Base-by-base conservation (phyloP, 2,113 vertebrate genomes). In the Platichthys flesus region DNA sequence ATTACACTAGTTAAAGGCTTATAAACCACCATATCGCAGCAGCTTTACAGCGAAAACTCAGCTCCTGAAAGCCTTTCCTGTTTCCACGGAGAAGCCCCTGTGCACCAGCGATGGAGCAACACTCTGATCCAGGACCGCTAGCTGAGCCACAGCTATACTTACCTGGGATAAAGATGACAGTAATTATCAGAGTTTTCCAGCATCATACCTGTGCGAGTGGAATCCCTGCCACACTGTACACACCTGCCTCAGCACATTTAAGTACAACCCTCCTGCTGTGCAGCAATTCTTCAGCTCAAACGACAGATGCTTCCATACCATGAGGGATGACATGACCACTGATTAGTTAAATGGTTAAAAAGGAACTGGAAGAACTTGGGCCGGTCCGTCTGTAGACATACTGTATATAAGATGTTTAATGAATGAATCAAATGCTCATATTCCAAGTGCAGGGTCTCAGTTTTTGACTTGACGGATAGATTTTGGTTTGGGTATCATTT, bases 141-240 rank as follows among this genome's bases (percentile, higher is more conserved):
- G 24, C 24, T 54, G 76, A 82, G 62, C 76, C 82, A 87, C 78
- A 89, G 71, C 83, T 92, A 91, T 93, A 93, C 90, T 94, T 95
- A 93, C 49, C 55, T 55, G 52, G 68, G 69, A 73, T 71, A 70
- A 84, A 74, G 88, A 94, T 93, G 79, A 92, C 88, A 89, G 86
- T 93, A 86, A 93, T 94, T 91, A 92, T 88, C 66, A 89, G 76
- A 0, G 67, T 91, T 92, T 85, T 91, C 85, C 78, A 78, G 89
- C 76, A 64, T 91, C 89, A 81, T 91, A 86, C 83, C 88, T 91
- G 85, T 69, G 79, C 77, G 71, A 76, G 82, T 24, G 68, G 91
- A 91, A 92, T 89, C 86, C 77, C 67, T 66, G 49, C 68, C 72
- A 74, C 70, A 82, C 84, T 26, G 62, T 71, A 70, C 84, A 90